phyloP scores from a whole-genome alignment of 1,140 invertebrate species.

The Pectinophora gossypiella region DNA sequence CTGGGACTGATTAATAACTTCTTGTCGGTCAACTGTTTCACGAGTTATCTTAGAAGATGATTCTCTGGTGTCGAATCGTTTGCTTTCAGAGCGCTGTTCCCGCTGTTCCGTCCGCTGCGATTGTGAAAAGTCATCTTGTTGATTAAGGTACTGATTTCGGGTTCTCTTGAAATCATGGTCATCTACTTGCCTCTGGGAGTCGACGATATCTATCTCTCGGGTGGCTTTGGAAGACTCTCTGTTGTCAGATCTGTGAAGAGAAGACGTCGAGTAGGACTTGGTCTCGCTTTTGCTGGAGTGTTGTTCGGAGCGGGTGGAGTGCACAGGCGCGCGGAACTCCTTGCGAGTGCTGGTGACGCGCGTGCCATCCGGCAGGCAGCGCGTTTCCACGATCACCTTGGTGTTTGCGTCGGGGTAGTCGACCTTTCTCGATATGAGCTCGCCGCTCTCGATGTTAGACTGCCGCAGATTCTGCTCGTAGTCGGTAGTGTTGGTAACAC shows the following conservation, averaged over 20 bases:
- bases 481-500: constrained; percentile 29
- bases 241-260: constrained; percentile 33
- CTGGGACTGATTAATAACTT: neutral
- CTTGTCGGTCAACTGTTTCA: neutral
- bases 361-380: constrained; percentile 79
- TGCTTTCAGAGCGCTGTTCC: neutral
- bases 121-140: constrained; percentile 12
- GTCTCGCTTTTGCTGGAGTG: constrained; percentile 43
- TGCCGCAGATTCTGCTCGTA: constrained; percentile 14
- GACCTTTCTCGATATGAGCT: constrained; percentile 75
- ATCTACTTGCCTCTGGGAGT: constrained; percentile 51
- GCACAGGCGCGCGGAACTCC: constrained; percentile 73
- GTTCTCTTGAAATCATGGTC: constrained; percentile 51
- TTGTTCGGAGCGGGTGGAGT: constrained; percentile 45
- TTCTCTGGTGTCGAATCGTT: neutral
- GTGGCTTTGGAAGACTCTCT: constrained; percentile 41
- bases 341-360: constrained; percentile 79
- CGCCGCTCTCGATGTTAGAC: constrained; percentile 45
- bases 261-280: constrained; percentile 35
- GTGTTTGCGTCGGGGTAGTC: constrained; percentile 79
- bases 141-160: constrained; percentile 16
- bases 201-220: constrained; percentile 46
- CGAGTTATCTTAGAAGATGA: neutral
- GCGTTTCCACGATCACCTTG: constrained; percentile 79
- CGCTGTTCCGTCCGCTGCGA: constrained; percentile 7